A percentile compares a stretch with the other conserved stretches of the same genome.
These are phyloP conservation scores for Scomber japonicus DNA, from an alignment of 2,113 vertebrate species.

Conservation along the genomic window DNA sequence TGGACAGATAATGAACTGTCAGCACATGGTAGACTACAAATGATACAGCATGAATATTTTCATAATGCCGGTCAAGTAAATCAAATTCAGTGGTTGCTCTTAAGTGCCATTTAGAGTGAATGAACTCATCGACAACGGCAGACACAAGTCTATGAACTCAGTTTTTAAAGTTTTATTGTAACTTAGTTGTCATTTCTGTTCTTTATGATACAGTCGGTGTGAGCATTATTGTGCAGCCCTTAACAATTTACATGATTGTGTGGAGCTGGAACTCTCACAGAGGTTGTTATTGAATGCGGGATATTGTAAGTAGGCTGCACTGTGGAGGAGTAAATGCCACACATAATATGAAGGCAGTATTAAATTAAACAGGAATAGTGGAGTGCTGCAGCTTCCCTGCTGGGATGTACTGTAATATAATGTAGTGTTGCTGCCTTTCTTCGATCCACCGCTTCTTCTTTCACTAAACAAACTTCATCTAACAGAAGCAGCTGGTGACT, in stretches of 20 bases:
- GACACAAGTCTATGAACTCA: not conserved
- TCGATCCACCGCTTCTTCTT: not conserved
- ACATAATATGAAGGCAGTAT: not conserved
- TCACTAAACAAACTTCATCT: not conserved
- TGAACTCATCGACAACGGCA: not conserved
- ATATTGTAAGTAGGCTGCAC: not conserved
- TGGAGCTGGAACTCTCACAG: not conserved
- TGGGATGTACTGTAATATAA: not conserved
- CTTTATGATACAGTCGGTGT: too few species aligned
- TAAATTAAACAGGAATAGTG: not conserved
- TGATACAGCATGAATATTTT: not conserved
- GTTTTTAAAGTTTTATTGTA: not conserved
- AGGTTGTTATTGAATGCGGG: not conserved
- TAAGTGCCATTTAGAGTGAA: not conserved
- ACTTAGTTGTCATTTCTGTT: not conserved
- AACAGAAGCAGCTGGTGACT: not conserved
- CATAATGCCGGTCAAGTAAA: not conserved
- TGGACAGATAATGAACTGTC: not conserved
- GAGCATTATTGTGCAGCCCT: not conserved
- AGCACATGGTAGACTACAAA: too few species aligned
- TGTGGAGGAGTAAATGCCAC: not conserved
- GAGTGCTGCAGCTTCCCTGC: too few species aligned
- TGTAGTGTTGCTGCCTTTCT: too few species aligned
- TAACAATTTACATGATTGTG: not conserved
- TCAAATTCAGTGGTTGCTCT: not conserved